Evolutionary conservation across 1,140 invertebrate genomes (phyloP), one percentile per base, ranked within the genome.

Genomic region (Lordiphosa clarofinis): DNA sequence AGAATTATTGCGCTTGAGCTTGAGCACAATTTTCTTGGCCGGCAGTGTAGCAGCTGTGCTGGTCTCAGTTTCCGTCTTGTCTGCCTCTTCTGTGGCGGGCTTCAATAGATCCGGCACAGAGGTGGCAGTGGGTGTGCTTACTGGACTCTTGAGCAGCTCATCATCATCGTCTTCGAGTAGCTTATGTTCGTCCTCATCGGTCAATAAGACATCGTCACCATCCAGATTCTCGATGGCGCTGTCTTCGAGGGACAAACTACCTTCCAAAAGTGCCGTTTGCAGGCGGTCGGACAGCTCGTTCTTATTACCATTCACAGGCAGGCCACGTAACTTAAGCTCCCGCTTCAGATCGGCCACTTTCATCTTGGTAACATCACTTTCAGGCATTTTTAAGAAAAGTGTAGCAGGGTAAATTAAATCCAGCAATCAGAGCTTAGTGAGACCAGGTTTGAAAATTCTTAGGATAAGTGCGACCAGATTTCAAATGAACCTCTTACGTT

Each of bases 231-330:
- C 89, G n/a, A 88, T 88, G 21, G 90, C 90, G 28, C 87, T 89
- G 75, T 92, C 91, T 28, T 90, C 89, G 28, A 91, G 89, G 28
- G 79, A 90, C 64, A 81, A 65, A 36, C 86, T 81, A 71, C 90
- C 90, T 69, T 91, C 90, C 64, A 92, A 90, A 64, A 94, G 88
- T 4, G 93, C 92, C 38, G 92, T 88, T 79, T 94, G 93, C 42
- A 96, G 90, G 66, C 95, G 91, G 56, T 94, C 93, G 15, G 94
- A 89, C 36, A 97, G 89, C 73, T 96, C 95, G 31, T 91, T 94
- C 91, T 96, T 96, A 82, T 95, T 95, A 8, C 95, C 95, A 39
- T 92, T 90, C 10, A 92, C 92, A 11, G 93, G 90, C 10, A 96
- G 89, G 38, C 94, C 95, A 78, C 94, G 92, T 60, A 92, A 90